Conservation (phyloP, 2,888 invertebrate genomes). For the Drosophila tanythrix region DNA sequence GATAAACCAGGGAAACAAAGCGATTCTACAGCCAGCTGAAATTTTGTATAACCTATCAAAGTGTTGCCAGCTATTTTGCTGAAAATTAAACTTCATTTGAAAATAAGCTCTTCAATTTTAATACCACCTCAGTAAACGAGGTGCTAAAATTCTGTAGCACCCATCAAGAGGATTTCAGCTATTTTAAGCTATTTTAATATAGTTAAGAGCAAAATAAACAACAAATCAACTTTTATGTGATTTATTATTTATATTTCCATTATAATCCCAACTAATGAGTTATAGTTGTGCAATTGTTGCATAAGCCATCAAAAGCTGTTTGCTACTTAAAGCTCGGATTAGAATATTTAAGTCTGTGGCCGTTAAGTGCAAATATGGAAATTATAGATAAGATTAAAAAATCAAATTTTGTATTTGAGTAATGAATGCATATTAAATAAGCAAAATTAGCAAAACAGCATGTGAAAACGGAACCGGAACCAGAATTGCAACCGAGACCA, state of each 20-base stretch:
- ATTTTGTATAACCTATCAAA: slow-evolving; percentile 33
- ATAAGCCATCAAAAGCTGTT: not conserved
- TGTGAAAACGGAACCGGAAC: not conserved
- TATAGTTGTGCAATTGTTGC: not conserved
- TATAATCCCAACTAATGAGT: not conserved
- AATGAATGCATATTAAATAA: not conserved
- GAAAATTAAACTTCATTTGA: slow-evolving; percentile 1
- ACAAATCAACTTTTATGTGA: not conserved
- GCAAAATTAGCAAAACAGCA: not conserved
- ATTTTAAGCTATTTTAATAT: not conserved
- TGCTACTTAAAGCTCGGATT: not conserved
- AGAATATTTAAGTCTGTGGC: not conserved
- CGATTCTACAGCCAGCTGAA: slow-evolving; percentile 3
- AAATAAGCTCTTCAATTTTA: not conserved
- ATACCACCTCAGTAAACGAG: not conserved
- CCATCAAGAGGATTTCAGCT: not conserved
- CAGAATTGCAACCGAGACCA: not conserved
- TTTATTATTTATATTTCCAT: not conserved
- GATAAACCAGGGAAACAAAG: not conserved
- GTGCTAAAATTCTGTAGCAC: not conserved
- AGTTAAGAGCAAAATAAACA: not conserved
- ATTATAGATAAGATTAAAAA: not conserved
- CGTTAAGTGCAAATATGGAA: not conserved
- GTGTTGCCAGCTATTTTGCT: not conserved
- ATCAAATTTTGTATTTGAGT: not conserved